phyloP scores from a whole-genome alignment of 1,140 invertebrate species.

The Tenebrio molitor region DNA sequence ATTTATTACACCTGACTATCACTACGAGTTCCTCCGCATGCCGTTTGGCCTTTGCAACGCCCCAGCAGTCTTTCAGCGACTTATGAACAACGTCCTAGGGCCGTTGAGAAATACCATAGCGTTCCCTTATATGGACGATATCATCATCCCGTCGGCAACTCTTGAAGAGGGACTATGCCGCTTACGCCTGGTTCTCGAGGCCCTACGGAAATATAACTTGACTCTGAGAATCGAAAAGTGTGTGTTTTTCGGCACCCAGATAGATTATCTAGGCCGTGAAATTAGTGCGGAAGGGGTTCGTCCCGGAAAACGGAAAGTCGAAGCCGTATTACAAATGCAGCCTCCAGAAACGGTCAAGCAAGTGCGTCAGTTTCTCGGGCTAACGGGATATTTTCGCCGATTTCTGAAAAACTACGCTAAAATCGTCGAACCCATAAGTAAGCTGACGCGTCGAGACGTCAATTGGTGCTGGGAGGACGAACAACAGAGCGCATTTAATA shows the following conservation, averaged over 20 bases:
- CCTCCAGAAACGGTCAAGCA: background rate
- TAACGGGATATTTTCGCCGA: no score
- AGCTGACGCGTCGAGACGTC: no score
- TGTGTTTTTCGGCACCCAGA: conserved; percentile 55
- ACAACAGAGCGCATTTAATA: no score
- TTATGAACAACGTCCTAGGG: conserved; percentile 57
- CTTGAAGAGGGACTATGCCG: conserved; percentile 52
- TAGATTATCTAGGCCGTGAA: conserved; percentile 58
- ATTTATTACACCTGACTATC: conserved; percentile 63
- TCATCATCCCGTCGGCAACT: conserved; percentile 51
- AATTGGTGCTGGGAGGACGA: no score
- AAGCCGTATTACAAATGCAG: conserved; percentile 28
- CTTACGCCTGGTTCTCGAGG: conserved; percentile 51
- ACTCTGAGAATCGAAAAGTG: conserved; percentile 60
- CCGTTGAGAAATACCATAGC: conserved; percentile 55
- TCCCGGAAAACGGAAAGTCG: conserved; percentile 49
- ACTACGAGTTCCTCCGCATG: conserved; percentile 66
- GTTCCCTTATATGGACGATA: conserved; percentile 57
- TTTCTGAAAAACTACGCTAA: no score
- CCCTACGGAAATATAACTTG: conserved; percentile 47
- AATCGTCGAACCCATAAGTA: no score
- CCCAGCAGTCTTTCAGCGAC: conserved; percentile 57
- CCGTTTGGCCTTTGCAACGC: conserved; percentile 64
- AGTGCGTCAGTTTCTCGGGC: no score
- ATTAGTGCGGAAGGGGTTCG: no score